phyloP scores from a whole-genome alignment of 2,797 vertebrate species.

The Ctenopoma kingsleyae region DNA sequence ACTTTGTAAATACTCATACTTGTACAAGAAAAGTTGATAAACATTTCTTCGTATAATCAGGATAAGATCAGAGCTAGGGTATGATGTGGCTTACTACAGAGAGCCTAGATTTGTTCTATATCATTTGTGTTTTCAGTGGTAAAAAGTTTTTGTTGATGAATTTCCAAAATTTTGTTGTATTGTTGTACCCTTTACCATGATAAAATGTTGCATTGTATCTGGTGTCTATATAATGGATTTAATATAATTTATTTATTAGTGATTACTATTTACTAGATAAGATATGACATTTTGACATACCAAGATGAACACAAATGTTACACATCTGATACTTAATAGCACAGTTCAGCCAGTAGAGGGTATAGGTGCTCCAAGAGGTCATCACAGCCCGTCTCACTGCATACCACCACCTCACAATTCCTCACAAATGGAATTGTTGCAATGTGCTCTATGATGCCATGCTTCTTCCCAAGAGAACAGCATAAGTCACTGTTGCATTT shows the following conservation, averaged over 20 bases:
- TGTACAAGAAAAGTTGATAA: too few relatives aligned
- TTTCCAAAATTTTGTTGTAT: too few relatives aligned
- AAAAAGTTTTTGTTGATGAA: too few relatives aligned
- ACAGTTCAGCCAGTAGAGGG: constrained; percentile 89
- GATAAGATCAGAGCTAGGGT: too few relatives aligned
- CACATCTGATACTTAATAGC: constrained; percentile 37
- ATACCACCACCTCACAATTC: constrained; percentile 13
- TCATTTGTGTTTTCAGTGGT: too few relatives aligned
- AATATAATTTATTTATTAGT: too few relatives aligned
- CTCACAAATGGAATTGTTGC: constrained; percentile 6
- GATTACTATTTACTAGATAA: not conserved
- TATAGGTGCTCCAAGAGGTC: constrained; percentile 78
- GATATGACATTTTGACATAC: not conserved
- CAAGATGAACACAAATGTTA: not conserved
- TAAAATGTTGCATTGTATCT: too few relatives aligned
- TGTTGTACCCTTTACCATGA: too few relatives aligned
- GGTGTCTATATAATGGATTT: too few relatives aligned
- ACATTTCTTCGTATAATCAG: too few relatives aligned
- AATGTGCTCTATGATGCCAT: constrained; percentile 30
- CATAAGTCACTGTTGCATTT: constrained; percentile 20
- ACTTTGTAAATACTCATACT: not conserved
- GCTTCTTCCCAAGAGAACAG: constrained; percentile 23
- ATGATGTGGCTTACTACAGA: too few relatives aligned
- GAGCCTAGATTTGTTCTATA: too few relatives aligned
- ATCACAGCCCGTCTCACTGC: constrained; percentile 16